Evolutionary conservation across 2,113 vertebrate genomes (phyloP).

Genomic region (Phodopus roborovskii): DNA sequence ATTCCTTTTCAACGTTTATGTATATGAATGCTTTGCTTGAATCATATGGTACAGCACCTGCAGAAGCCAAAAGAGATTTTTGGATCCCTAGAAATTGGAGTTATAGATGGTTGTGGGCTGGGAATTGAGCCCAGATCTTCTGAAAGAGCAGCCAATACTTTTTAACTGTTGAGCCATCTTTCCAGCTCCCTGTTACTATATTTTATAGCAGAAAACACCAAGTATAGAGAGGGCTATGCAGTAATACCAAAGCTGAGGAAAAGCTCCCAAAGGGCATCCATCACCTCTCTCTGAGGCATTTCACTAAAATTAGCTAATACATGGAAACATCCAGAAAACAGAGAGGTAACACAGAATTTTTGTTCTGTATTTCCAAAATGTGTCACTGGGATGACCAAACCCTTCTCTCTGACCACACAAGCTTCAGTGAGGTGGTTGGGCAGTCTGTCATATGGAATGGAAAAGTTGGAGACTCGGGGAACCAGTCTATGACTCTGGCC

Average conservation of each 20-base stretch:
- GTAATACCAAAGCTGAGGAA: background rate
- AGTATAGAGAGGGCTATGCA: background rate
- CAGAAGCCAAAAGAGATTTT: background rate
- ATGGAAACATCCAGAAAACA: constrained; percentile 17
- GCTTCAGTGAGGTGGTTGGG: background rate
- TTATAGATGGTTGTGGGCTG: background rate
- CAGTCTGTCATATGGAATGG: background rate
- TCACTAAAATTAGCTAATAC: constrained; percentile 12
- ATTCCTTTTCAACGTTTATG: background rate
- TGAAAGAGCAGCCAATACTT: background rate
- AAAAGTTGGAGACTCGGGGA: constrained; percentile 1
- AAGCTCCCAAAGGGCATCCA: background rate
- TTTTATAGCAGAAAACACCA: background rate
- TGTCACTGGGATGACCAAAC: background rate
- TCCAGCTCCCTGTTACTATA: background rate
- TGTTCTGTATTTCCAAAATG: background rate
- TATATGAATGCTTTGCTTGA: background rate
- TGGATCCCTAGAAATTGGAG: background rate
- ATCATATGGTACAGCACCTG: background rate
- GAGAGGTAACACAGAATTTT: background rate
- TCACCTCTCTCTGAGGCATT: background rate
- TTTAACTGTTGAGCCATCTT: background rate
- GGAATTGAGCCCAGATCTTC: background rate
- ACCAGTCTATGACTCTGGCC: background rate
- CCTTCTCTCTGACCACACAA: background rate